Conservation (phyloP, 2,113 vertebrate species). For the Podarcis muralis region DNA sequence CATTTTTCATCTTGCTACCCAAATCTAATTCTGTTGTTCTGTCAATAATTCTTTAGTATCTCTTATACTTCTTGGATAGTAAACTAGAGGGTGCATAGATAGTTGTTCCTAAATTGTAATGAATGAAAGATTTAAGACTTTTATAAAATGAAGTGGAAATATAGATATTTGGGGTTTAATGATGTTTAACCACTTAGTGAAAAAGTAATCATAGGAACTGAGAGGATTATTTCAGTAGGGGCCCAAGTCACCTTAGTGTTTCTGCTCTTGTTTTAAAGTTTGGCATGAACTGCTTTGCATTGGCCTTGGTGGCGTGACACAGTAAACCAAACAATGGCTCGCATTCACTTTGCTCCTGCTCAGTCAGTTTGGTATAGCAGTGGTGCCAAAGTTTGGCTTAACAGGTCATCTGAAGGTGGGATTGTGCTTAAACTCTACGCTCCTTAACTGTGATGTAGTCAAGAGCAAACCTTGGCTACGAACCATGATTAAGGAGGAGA, state of each 20-base stretch:
- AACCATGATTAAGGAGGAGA: too few species aligned
- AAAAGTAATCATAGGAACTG: not conserved
- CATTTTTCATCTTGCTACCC: constrained; percentile 52
- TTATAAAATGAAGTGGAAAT: not conserved
- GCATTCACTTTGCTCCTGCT: too few species aligned
- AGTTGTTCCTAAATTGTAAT: not conserved
- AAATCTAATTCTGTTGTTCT: not conserved
- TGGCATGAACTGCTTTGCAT: not conserved
- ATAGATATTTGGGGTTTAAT: not conserved
- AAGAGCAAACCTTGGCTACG: too few species aligned
- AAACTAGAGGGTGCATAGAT: fast-evolving
- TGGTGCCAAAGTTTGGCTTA: too few species aligned
- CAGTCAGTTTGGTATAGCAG: too few species aligned
- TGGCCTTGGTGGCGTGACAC: too few species aligned
- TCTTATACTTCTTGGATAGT: not conserved
- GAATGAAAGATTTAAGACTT: too few species aligned
- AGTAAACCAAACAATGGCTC: too few species aligned
- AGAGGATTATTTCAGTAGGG: not conserved
- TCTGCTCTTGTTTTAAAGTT: not conserved
- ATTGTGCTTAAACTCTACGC: too few species aligned
- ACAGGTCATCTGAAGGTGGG: too few species aligned
- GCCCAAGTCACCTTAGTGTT: not conserved
- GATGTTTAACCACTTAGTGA: not conserved
- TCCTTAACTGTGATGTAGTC: too few species aligned
- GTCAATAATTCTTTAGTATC: not conserved